Evolutionary conservation across 2,113 vertebrate genomes (phyloP).

Genomic region (Pardalotus punctatus): DNA sequence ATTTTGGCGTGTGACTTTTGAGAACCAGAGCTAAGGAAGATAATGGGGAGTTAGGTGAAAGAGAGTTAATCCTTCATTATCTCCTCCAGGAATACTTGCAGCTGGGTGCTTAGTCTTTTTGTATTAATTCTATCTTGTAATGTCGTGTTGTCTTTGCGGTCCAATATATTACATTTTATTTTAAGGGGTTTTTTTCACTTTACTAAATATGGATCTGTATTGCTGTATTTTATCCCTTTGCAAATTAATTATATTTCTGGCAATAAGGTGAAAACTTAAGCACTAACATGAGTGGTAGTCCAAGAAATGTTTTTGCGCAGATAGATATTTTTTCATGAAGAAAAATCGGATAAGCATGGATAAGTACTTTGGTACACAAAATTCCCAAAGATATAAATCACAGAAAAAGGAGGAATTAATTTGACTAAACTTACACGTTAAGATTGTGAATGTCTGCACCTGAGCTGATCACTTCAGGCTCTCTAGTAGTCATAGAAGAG

Average conservation of each 20-base stretch:
- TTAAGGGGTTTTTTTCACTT: not conserved
- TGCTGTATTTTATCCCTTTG: not conserved
- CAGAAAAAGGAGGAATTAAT: not conserved
- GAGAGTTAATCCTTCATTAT: not conserved
- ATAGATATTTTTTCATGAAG: not conserved
- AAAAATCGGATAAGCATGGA: not conserved
- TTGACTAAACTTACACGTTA: not conserved
- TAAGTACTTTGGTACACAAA: not conserved
- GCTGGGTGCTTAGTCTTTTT: not conserved
- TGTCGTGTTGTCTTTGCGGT: not conserved
- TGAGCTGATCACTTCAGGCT: constrained; percentile 27
- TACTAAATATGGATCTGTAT: not conserved
- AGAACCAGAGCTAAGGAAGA: not conserved
- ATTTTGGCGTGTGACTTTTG: not conserved
- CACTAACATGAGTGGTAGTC: not conserved
- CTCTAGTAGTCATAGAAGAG: constrained; percentile 21
- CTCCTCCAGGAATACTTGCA: not conserved
- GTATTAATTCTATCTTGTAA: not conserved
- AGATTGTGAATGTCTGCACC: not conserved
- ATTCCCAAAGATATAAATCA: constrained; percentile 23
- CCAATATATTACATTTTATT: not conserved
- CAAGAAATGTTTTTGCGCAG: not conserved
- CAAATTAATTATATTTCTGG: not conserved
- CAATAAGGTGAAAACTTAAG: not conserved
- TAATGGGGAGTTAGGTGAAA: not conserved